Base-by-base conservation (phyloP, 53 echinoderm and acorn worm species). In the Mesocentrotus franciscanus region DNA sequence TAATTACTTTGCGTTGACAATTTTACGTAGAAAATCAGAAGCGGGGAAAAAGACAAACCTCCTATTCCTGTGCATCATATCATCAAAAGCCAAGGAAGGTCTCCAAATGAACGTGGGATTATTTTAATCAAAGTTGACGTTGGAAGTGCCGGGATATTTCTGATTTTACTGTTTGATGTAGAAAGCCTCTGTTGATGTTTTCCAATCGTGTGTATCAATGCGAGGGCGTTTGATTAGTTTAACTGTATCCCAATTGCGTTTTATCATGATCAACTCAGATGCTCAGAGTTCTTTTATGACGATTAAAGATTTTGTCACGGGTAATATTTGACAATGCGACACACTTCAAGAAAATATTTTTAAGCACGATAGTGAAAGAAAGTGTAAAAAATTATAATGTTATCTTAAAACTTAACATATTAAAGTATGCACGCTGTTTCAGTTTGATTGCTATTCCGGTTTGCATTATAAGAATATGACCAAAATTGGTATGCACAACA, bases 11-110 rank as follows among this genome's bases (percentile, higher is more conserved):
- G 55, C 49, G 42, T 49, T 84, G 20, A 84, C 12, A 10, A 84
- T 84, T 49, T 84, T 55, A 49, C 24, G 18, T 49, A 55, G 4
- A 55, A 84, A 84, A 49, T 20, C 3, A 39, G 27, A 29, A 26
- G 55, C 9, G 55, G 55, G 36, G 15, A 24, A 76, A 76, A 29
- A 42, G 49, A 84, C n/a, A 84, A 55, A 84, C 4, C 3, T 39
- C 16, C 22, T 84, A 55, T 9, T 84, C 84, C 74, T 9, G 49
- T 20, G 30, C 10, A 78, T 49, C 84, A 84, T 84, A 49, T 84
- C 22, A 49, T 22, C 55, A 49, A 84, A 84, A 84, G 84, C 55
- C 84, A 84, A 84, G 84, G 84, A 84, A 49, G 84, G 39, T 84
- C 30, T 17, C 55, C 9, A 84, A 42, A 17, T 39, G 22, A 24